Evolutionary conservation across 2,888 invertebrate species (phyloP).

Genomic region (Agonopterix heracliana): DNA sequence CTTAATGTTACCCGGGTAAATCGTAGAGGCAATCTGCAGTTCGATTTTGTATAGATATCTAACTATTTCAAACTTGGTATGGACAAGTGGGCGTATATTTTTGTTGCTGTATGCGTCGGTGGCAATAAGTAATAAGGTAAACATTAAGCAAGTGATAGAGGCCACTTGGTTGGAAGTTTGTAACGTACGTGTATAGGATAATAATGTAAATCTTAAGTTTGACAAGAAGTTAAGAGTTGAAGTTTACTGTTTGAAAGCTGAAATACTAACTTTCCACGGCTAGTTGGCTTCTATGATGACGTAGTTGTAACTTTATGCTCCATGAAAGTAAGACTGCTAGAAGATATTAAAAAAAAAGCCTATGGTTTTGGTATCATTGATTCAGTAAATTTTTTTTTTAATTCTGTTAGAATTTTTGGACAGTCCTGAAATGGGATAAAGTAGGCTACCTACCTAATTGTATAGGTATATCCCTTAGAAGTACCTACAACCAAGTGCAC

Average conservation of each 20-base stretch:
- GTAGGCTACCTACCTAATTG: too few species aligned
- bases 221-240: neutral
- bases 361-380: too few species aligned
- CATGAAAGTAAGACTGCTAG: too few species aligned
- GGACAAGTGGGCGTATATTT: conserved; percentile 51
- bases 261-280: too few species aligned
- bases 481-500: too few species aligned
- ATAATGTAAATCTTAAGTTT: neutral
- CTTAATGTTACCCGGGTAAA: conserved; percentile 33
- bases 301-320: too few species aligned
- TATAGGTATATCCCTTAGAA: too few species aligned
- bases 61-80: conserved; percentile 31
- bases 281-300: too few species aligned
- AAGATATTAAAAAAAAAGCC: too few species aligned
- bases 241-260: neutral
- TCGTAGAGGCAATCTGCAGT: conserved; percentile 30
- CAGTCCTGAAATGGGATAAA: too few species aligned
- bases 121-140: conserved; percentile 66
- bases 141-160: conserved; percentile 57
- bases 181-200: neutral
- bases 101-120: conserved; percentile 58
- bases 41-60: conserved; percentile 26
- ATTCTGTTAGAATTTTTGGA: too few species aligned
- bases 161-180: conserved; percentile 33
- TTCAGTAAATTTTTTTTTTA: too few species aligned